phyloP scores from a whole-genome alignment of 2,797 vertebrate species.

The Valencia hispanica region DNA sequence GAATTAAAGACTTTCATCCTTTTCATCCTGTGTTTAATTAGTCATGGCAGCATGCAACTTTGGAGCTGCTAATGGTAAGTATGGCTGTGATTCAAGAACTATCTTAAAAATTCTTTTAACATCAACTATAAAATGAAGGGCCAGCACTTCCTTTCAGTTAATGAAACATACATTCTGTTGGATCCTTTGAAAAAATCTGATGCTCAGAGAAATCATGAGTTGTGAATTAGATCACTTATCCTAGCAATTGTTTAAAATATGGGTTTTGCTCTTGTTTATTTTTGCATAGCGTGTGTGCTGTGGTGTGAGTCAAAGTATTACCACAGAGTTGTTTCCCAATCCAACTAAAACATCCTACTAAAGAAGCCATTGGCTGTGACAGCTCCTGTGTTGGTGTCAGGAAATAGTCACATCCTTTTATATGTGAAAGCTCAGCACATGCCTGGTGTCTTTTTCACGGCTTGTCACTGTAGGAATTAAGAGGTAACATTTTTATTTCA shows the following conservation, averaged over 20 bases:
- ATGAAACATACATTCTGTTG: neutral
- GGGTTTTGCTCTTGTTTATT: neutral
- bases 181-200: neutral
- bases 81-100: neutral
- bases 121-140: neutral
- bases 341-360: constrained; percentile 33
- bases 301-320: constrained; percentile 26
- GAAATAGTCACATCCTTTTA: constrained; percentile 69
- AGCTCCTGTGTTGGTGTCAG: constrained; percentile 48
- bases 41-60: neutral
- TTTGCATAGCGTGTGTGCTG: neutral
- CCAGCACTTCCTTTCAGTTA: neutral
- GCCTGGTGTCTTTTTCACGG: constrained; percentile 14
- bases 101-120: neutral
- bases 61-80: constrained; percentile 1
- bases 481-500: constrained; percentile 12
- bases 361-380: constrained; percentile 47
- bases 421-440: constrained; percentile 53
- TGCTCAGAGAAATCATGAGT: too few relatives aligned
- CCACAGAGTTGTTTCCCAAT: constrained; percentile 22
- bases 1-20: neutral
- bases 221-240: neutral
- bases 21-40: neutral
- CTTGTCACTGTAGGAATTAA: constrained; percentile 28
- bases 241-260: neutral